Percentiles rank a stretch among this genome's conserved stretches.
Evolutionary conservation across 92 coral and sea anemone genomes (phyloP).

Genomic region (Umimayanthus chanpuru): DNA sequence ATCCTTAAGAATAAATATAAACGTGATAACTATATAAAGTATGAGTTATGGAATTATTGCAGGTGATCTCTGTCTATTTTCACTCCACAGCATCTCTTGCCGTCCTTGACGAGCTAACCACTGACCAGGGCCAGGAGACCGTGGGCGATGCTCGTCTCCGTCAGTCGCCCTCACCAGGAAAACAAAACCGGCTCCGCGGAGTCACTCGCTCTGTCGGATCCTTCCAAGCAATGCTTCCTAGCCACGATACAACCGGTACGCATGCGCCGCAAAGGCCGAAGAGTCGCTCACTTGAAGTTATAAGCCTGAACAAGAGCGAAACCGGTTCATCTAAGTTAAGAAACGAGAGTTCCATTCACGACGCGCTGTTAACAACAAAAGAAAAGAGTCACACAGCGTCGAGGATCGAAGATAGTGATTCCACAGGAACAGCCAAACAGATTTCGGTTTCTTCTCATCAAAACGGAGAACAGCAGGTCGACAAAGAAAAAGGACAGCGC

Average conservation of each 20-base stretch:
- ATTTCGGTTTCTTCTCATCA: not conserved
- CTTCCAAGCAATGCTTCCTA: not conserved
- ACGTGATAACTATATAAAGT: no score
- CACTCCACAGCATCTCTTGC: slow-evolving; percentile 21
- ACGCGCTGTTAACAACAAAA: not conserved
- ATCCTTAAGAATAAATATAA: no score
- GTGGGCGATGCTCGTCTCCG: slow-evolving; percentile 1
- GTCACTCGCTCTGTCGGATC: slow-evolving; percentile 16
- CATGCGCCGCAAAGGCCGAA: not conserved
- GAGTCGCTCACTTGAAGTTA: slow-evolving; percentile 39
- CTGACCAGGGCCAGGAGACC: slow-evolving; percentile 15
- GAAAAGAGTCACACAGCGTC: not conserved
- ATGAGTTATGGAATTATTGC: not conserved
- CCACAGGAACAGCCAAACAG: not conserved
- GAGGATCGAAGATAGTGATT: not conserved
- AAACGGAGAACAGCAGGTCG: not conserved
- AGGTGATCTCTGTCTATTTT: not conserved
- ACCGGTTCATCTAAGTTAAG: not conserved
- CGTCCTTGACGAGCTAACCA: slow-evolving; percentile 36
- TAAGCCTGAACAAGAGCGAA: not conserved
- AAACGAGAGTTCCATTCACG: not conserved
- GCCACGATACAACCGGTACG: not conserved
- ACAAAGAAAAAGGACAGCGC: not conserved
- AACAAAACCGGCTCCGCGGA: slow-evolving; percentile 7
- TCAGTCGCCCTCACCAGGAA: not conserved